Conservation (phyloP, 2,797 vertebrate genomes). For the Tragelaphus eurycerus region DNA sequence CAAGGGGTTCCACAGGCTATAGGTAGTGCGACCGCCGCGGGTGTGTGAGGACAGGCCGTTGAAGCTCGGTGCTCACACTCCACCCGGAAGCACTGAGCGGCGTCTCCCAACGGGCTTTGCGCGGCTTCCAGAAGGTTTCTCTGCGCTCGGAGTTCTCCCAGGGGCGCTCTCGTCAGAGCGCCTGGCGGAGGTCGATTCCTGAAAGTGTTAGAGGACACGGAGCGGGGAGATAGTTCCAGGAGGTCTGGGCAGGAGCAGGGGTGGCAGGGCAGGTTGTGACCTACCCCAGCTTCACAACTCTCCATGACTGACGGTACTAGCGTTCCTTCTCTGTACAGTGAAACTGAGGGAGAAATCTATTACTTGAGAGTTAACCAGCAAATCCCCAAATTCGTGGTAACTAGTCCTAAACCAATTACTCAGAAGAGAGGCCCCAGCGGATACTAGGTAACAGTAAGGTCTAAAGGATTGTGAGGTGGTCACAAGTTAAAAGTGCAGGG, state of each 20-base stretch:
- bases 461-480: no score
- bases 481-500: no score
- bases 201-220: neutral
- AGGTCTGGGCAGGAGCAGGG: neutral
- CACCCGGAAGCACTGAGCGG: neutral
- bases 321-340: neutral
- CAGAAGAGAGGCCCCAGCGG: neutral
- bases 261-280: neutral
- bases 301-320: neutral
- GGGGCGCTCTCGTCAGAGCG: neutral
- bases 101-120: neutral
- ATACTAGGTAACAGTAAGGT: neutral
- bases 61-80: neutral
- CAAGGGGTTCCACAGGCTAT: neutral
- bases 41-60: neutral
- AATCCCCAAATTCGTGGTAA: no score
- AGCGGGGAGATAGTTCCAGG: neutral
- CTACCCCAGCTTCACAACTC: neutral
- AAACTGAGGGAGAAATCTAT: no score
- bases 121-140: neutral
- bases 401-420: neutral
- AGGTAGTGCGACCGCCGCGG: neutral
- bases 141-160: fast-evolving
- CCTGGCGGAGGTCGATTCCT: neutral
- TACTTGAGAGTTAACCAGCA: no score